Base-by-base conservation (phyloP, 2,888 invertebrate genomes). In the Xanthia icteritia region DNA sequence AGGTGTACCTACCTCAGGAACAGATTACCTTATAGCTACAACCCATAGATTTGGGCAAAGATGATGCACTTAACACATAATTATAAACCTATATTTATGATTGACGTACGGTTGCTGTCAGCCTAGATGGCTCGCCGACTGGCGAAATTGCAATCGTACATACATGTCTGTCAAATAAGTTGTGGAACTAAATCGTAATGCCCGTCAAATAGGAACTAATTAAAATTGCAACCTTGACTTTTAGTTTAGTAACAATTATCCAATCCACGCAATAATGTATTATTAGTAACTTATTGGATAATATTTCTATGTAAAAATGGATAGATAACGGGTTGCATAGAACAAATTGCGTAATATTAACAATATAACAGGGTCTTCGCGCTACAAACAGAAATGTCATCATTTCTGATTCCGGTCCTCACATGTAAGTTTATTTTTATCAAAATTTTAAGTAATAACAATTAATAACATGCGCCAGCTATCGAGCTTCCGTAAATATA, bases 401-500 rank as follows among this genome's bases (percentile, higher is more conserved):
- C 84, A 81, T 77, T 78, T 76, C 70, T 58, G 69, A 71, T 81
- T 58, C 69, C 77, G 71, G 76, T 51, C 76, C 84, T 77, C 75
- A 88, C 90, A 89, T 89, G 90, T 90, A 87, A 90, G 90, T 90
- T 63, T 27, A 68, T 58, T 64, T 42, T 69, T 45, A 63, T 61
- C 72, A 36, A 54, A 58, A 65, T 54, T n/a, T 48, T 72, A 17
- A 67, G 66, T 36, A 61, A 42, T 36, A 15, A 27, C 39, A 48
- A 51, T 51, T n/a, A 68, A 23, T 39, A 56, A 58, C 27, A 42
- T 20, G 5, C 13, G 36, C 13, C 23, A 27, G 39, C 5, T 17
- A 31, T 20, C 9, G 23, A 73, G 5, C 42, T 42, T 39, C 13
- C 20, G 36, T 13, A 65, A 68, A 68, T n/a, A 36, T 36, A 0